phyloP scores from a whole-genome alignment of 1,140 invertebrate species.

The Papilio glaucus region DNA sequence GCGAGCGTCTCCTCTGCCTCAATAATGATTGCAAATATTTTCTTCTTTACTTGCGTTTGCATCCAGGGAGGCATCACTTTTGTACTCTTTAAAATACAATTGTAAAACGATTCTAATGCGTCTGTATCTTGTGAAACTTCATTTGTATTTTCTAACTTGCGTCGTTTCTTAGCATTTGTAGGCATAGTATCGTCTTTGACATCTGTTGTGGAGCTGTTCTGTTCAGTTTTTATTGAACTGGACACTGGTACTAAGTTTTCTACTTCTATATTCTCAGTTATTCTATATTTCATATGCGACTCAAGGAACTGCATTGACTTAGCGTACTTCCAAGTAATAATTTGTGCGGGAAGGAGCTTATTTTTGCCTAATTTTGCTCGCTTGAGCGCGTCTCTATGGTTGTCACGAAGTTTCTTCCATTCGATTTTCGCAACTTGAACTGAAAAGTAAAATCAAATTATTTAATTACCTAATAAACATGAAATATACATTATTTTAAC shows the following conservation, averaged over 20 bases:
- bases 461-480: not conserved
- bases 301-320: conserved; percentile 77
- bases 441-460: conserved; percentile 46
- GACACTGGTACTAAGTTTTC: conserved; percentile 46
- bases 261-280: conserved; percentile 76
- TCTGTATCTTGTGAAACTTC: conserved; percentile 50
- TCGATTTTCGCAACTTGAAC: conserved; percentile 70
- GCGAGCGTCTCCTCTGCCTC: conserved; percentile 70
- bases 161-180: conserved; percentile 51
- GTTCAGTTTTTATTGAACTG: conserved; percentile 50
- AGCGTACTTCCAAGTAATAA: conserved; percentile 78
- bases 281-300: conserved; percentile 76
- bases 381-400: conserved; percentile 72
- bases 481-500: no score
- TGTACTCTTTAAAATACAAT: conserved; percentile 69
- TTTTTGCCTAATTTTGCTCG: conserved; percentile 74
- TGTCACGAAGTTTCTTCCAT: conserved; percentile 75
- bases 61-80: conserved; percentile 74
- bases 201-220: conserved; percentile 64
- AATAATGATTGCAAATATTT: conserved; percentile 75
- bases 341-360: conserved; percentile 73
- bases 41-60: conserved; percentile 78
- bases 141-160: conserved; percentile 49
- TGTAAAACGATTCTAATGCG: conserved; percentile 71
- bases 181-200: conserved; percentile 38